phyloP scores from a whole-genome alignment of 2,113 vertebrate genomes.

The Todiramphus saurophagus region DNA sequence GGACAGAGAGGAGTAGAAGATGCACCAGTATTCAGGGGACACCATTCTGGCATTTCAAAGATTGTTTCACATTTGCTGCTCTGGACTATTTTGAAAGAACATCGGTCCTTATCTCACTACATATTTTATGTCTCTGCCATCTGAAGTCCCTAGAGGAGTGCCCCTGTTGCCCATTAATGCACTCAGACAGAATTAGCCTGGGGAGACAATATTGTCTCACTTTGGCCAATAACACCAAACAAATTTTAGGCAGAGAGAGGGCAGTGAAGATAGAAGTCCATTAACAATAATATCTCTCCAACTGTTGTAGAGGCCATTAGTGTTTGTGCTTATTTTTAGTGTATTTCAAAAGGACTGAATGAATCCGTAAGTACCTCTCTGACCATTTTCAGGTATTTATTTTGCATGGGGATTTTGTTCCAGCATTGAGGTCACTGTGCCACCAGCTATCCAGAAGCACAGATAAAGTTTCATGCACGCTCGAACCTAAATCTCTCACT shows the following conservation, averaged over 20 bases:
- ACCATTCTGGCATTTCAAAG: not conserved
- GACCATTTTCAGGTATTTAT: not conserved
- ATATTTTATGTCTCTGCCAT: not conserved
- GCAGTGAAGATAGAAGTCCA: not conserved
- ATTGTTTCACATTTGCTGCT: not conserved
- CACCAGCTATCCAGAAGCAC: not conserved
- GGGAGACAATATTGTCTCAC: not conserved
- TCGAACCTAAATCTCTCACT: not conserved
- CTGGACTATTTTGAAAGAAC: not conserved
- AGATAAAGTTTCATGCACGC: not conserved
- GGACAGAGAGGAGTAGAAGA: not conserved
- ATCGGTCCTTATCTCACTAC: not conserved
- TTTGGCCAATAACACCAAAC: conserved; percentile 16
- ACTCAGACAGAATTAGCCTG: not conserved
- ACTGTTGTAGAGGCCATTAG: not conserved
- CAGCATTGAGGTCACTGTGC: not conserved
- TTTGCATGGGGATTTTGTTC: not conserved
- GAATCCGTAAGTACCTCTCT: not conserved
- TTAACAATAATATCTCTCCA: not conserved
- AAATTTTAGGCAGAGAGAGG: not conserved
- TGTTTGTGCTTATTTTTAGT: conserved; percentile 4
- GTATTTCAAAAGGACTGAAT: not conserved
- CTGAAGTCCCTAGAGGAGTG: not conserved
- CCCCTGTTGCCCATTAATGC: not conserved
- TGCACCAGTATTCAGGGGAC: not conserved